phyloP scores from a whole-genome alignment of 2,113 vertebrate species.

The Plecturocebus donacophilus region DNA sequence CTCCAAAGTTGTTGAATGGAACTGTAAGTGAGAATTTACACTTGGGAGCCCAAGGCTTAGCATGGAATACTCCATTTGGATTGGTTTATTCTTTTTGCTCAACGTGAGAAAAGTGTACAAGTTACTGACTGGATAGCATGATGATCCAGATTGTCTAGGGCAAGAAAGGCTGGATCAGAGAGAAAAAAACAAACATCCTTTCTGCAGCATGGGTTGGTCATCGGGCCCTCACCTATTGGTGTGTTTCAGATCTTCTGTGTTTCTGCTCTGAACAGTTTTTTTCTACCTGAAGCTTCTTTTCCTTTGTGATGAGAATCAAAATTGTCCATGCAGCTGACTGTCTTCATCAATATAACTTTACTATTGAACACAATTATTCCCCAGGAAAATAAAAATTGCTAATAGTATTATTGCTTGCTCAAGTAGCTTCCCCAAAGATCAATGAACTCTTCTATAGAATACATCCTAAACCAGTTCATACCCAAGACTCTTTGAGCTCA shows the following conservation, averaged over 20 bases:
- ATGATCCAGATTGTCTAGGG: background rate
- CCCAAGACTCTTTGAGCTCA: background rate
- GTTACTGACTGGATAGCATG: background rate
- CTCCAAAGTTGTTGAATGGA: background rate
- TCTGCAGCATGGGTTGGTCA: background rate
- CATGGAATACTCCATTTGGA: background rate
- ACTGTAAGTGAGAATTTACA: background rate
- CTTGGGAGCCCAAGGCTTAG: background rate
- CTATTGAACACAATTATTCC: background rate
- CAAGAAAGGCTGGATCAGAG: background rate
- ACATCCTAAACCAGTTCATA: background rate
- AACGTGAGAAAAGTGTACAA: background rate
- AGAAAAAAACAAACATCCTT: background rate
- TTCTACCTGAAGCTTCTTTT: background rate
- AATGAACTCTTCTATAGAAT: background rate
- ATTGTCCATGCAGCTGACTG: background rate
- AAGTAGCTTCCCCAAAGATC: background rate
- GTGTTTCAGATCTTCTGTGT: background rate
- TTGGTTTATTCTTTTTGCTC: background rate
- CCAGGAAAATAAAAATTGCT: background rate
- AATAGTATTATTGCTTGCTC: background rate
- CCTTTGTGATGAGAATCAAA: background rate
- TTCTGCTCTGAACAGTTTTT: background rate
- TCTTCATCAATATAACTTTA: background rate
- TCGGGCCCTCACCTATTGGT: background rate